Evolutionary conservation across 1,140 invertebrate genomes (phyloP), one percentile per base, ranked within the genome.

Genomic region (Doryteuthis pealeii): DNA sequence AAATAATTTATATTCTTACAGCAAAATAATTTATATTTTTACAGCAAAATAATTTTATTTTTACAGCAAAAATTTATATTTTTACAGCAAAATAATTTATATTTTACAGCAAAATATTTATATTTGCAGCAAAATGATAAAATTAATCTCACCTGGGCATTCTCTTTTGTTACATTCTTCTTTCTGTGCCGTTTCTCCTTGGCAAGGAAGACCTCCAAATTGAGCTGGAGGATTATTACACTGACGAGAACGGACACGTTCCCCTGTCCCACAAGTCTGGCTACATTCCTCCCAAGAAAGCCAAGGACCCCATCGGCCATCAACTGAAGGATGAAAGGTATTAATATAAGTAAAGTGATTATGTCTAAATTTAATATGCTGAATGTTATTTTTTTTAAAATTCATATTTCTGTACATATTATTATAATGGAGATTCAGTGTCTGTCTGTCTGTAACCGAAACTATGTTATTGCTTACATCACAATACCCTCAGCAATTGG

Each of bases 191-290:
- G 65, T 71, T 1, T 76, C 70, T 5, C 84, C 84, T 4, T 70
- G 62, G 78, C 86, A 86, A 31, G 73, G 28, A 32, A 74, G 40
- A 0, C 86, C 86, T 12, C 81, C 84, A 72, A 83, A 79, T 32
- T 77, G 78, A 22, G 86, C 83, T 79, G 89, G 87, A 10, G 85
- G 84, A 66, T 82, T 85, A 74, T 83, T 78, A 79, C 85, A 87
- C 8, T 68, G 62, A 12, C 85, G 76, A 15, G 65, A 75, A 68
- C 84, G 79, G 31, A 67, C 68, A n/a, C 77, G 72, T 12, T 69
- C 70, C 15, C 85, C 85, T n/a, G 33, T 62, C 1, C 82, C 84
- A 79, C 85, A 87, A 1, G 81, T 74, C 14, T 75, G 74, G 2
- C 79, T 80, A 75, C 85, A 87, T 18, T 67, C 67, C 14, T 71